Evolutionary conservation across 37 sponge, comb jelly and placozoan genomes (phyloP), one percentile per base, ranked within the genome.

Genomic region (Tethya wilhelma): DNA sequence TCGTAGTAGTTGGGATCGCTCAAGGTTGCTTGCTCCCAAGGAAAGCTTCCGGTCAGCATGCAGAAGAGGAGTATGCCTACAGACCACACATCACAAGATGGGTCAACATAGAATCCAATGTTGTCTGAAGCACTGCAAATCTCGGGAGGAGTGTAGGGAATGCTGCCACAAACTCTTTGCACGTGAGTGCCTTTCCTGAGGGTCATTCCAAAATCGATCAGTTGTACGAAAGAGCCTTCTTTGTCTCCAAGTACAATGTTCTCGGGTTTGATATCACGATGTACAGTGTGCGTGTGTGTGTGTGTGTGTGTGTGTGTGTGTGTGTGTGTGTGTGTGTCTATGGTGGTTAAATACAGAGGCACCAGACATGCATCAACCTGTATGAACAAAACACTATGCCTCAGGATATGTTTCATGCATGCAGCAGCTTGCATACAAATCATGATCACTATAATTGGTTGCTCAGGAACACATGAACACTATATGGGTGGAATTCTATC

Each of bases 141-240:
- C 83, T 95, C 95, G 22, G 95, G 95, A n/a, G 95, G 86, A 1
- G 95, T 95, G 86, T 95, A 95, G 17, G 95, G 95, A 74, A 95
- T 91, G 67, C 89, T 88, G 32, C 95, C 95, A 68, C 95, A 91
- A 29, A 95, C 89, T 37, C 85, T 46, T 20, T 83, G 72, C 2
- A 95, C 88, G 71, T 91, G 90, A 11, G 88, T 77, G 1, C 95
- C 95, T 8, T 77, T 75, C 14, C 92, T 75, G 22, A 91, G 86
- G 26, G 95, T 95, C 92, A 95, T 91, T 6, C 95, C 95, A 41
- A 95, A 95, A 66, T 95, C 95, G 64, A 95, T 95, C 38, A 95
- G 73, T 53, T 90, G 82, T 20, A 88, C 84, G 19, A 42, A 59
- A 5, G 67, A 41, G 1, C 86, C 86, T 4, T 81, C 79, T 68